Conservation (phyloP, 2,888 invertebrate species). For the Gandaritis pyraliata region DNA sequence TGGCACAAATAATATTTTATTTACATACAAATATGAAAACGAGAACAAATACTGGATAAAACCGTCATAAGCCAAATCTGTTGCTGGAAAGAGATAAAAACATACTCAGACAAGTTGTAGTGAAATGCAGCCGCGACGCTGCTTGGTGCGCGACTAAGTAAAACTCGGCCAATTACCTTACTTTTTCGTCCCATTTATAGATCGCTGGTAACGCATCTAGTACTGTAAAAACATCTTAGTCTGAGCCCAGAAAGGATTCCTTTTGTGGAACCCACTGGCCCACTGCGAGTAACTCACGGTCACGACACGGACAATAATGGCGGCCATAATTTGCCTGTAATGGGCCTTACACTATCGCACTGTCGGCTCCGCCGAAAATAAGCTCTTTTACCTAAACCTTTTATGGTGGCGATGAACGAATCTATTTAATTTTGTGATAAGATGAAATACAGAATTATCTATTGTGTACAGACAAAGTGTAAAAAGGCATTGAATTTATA, state of each 20-base stretch:
- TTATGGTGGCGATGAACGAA: slow-evolving; percentile 38
- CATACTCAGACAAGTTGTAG: no score
- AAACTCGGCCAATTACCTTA: no score
- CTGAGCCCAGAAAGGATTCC: slow-evolving; percentile 63
- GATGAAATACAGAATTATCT: neutral
- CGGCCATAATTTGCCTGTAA: slow-evolving; percentile 81
- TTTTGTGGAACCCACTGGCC: slow-evolving; percentile 78
- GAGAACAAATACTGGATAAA: no score
- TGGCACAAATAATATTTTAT: no score
- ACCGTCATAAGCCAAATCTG: no score
- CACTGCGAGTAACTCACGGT: slow-evolving; percentile 72
- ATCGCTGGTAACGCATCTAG: no score
- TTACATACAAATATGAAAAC: no score
- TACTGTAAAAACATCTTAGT: neutral
- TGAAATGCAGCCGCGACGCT: no score
- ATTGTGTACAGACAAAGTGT: neutral
- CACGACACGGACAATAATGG: slow-evolving; percentile 77
- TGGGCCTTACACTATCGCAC: slow-evolving; percentile 74
- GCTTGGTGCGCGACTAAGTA: no score
- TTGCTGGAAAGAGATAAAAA: no score
- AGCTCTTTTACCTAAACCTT: slow-evolving; percentile 72
- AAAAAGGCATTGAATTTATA: no score
- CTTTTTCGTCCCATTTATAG: no score
- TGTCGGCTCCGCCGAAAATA: slow-evolving; percentile 80
- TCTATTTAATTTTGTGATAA: slow-evolving; percentile 13